These are phyloP conservation scores for Pachliopta kotzebuea DNA, from an alignment of 2,888 invertebrate species.

Conservation along the genomic window DNA sequence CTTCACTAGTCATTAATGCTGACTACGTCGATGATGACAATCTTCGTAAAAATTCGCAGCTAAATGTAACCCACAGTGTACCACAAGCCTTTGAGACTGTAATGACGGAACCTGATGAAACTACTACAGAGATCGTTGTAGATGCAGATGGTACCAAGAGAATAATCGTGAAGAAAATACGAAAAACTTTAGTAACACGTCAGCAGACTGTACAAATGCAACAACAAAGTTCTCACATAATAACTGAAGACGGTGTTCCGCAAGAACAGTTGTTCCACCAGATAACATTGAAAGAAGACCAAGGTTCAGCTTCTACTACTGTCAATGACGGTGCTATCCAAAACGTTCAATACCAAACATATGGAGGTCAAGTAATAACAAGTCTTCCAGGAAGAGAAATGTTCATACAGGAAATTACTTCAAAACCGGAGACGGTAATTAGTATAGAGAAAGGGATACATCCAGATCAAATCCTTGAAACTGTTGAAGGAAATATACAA, in stretches of 20 bases:
- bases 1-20: constrained; percentile 86
- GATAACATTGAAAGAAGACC: constrained; percentile 84
- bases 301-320: constrained; percentile 79
- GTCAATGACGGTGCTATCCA: constrained; percentile 82
- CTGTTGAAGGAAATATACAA: constrained; percentile 62
- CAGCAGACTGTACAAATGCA: constrained; percentile 84
- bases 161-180: constrained; percentile 87
- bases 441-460: constrained; percentile 79
- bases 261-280: constrained; percentile 84
- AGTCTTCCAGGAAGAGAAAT: constrained; percentile 83
- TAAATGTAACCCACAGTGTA: constrained; percentile 85
- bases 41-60: constrained; percentile 81
- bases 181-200: constrained; percentile 83
- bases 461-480: constrained; percentile 69
- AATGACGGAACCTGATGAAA: constrained; percentile 90
- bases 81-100: constrained; percentile 91
- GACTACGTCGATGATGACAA: constrained; percentile 83
- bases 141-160: constrained; percentile 90
- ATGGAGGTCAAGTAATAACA: constrained; percentile 83
- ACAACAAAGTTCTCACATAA: constrained; percentile 77
- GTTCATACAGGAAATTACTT: constrained; percentile 83
- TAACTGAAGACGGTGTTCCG: constrained; percentile 79
- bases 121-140: constrained; percentile 89
- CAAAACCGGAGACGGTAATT: constrained; percentile 81
- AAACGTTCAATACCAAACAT: constrained; percentile 82